Evolutionary conservation across 1,140 invertebrate species (phyloP), one percentile per base, ranked within the genome.

Genomic region (Caenorhabditis brenneri): DNA sequence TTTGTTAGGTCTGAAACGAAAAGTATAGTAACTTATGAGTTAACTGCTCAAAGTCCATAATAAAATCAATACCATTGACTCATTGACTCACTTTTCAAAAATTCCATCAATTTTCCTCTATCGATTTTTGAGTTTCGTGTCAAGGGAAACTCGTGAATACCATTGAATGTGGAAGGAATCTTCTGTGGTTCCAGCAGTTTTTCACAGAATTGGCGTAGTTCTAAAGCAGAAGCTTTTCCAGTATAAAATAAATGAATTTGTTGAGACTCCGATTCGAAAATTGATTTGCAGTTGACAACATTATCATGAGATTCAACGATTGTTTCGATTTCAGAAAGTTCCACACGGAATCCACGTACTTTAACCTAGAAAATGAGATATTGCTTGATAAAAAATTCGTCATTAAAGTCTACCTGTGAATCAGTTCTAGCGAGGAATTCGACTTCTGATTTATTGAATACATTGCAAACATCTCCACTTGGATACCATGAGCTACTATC

Each of bases 391-490:
- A 22, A 7, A 22, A 19, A 27, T 22, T 7, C 24, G 6, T 19
- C 12, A 16, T n/a, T n/a, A 24, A 24, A 55, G 36, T 3, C 1
- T 12, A 74, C 65, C 74, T 86, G 85, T 42, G 48, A 46, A 51
- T 86, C 85, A 22, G 33, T 82, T 48, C 85, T 81, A 53, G 84
- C 85, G 9, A 86, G 51, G 42, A 86, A 86, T 16, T 84, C n/a
- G n/a, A 86, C 33, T 10, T 84, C 27, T 16, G 31, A 83, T 7
- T 36, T 51, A 0, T 31, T 24, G 0, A 12, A 19, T 19, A 46
- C 42, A 79, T 39, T 79, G 29, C 85, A 83, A 7, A 80, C 10
- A 31, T 86, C 86, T 60, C 84, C 78, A 74, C 69, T 86, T n/a
- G 29, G 16, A 33, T 83, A 86, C 53, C 82, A 86, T 60, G 31